Evolutionary conservation across 2,797 vertebrate species (phyloP).

Genomic region (Pseudochromis fuscus): DNA sequence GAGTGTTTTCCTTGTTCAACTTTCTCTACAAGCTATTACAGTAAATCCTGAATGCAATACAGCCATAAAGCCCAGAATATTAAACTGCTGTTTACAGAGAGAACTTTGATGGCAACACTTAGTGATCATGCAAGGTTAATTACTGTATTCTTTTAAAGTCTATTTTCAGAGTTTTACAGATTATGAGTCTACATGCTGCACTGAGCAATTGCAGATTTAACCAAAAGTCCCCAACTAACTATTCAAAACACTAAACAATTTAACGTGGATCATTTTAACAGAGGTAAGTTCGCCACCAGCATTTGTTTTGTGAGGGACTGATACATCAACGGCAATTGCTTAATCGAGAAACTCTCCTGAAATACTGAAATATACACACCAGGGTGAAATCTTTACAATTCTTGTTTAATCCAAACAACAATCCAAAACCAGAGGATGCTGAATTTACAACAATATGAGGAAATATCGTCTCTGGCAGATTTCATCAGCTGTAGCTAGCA

Average conservation of each 20-base stretch:
- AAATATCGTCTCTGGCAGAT: too few species aligned
- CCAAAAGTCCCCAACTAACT: background rate
- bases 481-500: too few species aligned
- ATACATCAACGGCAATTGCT: too few species aligned
- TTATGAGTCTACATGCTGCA: background rate
- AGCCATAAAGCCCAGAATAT: slow-evolving; percentile 68
- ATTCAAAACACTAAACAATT: too few species aligned
- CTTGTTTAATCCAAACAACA: too few species aligned
- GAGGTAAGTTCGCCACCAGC: too few species aligned
- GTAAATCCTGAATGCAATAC: slow-evolving; percentile 74
- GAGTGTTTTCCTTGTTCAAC: slow-evolving; percentile 78
- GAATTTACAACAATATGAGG: too few species aligned
- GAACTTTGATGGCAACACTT: slow-evolving; percentile 62
- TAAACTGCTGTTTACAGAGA: slow-evolving; percentile 71
- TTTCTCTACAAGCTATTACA: slow-evolving; percentile 78
- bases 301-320: too few species aligned
- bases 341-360: too few species aligned
- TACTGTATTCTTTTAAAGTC: slow-evolving; percentile 41
- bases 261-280: too few species aligned
- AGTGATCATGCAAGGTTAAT: slow-evolving; percentile 57
- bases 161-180: slow-evolving; percentile 24
- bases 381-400: background rate
- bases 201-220: background rate
- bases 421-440: too few species aligned
- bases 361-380: background rate